These are phyloP conservation scores for Phania funesta DNA, from an alignment of 2,888 invertebrate species.

Conservation along the genomic window DNA sequence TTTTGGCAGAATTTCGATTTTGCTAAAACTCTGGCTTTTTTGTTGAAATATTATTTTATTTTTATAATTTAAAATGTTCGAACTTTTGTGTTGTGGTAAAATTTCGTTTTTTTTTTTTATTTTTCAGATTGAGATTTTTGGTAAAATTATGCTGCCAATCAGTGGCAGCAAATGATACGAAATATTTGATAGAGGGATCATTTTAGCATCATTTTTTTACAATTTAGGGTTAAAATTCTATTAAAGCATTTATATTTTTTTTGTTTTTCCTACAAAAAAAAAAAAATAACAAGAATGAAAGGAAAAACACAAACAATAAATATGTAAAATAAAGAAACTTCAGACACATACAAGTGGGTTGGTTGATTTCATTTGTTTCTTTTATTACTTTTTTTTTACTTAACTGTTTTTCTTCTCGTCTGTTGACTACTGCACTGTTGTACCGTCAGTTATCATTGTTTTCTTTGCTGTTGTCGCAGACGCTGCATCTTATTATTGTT, in stretches of 20 bases:
- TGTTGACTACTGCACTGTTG: slow-evolving; percentile 3
- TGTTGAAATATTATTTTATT: no score
- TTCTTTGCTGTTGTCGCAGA: not conserved
- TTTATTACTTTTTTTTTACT: not conserved
- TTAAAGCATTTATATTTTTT: not conserved
- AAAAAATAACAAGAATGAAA: slow-evolving; percentile 9
- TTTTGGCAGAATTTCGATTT: no score
- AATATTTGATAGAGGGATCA: not conserved
- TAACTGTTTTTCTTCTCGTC: not conserved
- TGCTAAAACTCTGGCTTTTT: no score
- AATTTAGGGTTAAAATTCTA: not conserved
- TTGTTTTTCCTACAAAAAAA: not conserved
- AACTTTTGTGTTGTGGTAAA: no score
- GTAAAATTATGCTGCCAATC: no score
- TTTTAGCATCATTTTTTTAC: not conserved
- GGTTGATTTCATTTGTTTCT: slow-evolving; percentile 28
- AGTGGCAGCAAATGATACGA: no score
- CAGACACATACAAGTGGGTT: slow-evolving; percentile 51
- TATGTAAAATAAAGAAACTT: slow-evolving; percentile 31
- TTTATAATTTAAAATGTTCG: no score
- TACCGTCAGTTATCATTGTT: slow-evolving; percentile 15
- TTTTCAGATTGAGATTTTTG: no score
- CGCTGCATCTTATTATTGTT: not conserved
- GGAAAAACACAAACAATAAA: not conserved
- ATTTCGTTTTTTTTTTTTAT: no score